These are phyloP conservation scores for Mycteria americana DNA, from an alignment of 2,797 vertebrate genomes.

Conservation along the genomic window DNA sequence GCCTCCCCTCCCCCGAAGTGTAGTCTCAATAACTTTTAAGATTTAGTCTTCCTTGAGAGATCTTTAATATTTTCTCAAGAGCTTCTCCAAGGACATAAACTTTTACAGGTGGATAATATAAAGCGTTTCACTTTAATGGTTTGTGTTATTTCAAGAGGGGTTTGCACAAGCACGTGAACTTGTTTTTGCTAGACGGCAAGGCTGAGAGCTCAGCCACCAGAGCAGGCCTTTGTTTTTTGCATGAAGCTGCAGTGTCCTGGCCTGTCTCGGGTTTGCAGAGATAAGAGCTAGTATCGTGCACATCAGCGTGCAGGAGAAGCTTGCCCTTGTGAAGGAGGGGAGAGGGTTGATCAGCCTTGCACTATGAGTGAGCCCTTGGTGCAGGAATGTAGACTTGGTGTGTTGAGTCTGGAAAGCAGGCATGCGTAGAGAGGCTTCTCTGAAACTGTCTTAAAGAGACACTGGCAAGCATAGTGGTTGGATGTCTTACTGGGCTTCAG, in stretches of 20 bases:
- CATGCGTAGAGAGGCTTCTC: neutral
- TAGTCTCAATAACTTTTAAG: neutral
- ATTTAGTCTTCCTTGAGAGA: neutral
- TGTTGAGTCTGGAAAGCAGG: neutral
- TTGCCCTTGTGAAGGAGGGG: neutral
- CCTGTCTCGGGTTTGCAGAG: neutral
- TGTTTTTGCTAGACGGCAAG: neutral
- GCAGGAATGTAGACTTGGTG: neutral
- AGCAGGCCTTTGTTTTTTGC: neutral
- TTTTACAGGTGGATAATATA: neutral
- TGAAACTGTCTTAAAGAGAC: neutral
- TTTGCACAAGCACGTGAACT: neutral
- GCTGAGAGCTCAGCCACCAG: neutral
- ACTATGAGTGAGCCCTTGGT: neutral
- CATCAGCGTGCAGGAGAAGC: neutral
- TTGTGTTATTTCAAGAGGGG: neutral
- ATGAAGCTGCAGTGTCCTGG: neutral
- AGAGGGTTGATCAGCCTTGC: neutral
- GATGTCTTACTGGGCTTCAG: neutral
- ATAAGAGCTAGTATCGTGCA: neutral
- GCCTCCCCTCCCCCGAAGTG: accelerated
- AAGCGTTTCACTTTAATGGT: neutral
- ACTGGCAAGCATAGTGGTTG: neutral
- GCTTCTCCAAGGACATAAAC: neutral
- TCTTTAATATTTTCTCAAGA: neutral